Conservation (phyloP, 2,888 invertebrate species). For the Alloscopus bannaensis region DNA sequence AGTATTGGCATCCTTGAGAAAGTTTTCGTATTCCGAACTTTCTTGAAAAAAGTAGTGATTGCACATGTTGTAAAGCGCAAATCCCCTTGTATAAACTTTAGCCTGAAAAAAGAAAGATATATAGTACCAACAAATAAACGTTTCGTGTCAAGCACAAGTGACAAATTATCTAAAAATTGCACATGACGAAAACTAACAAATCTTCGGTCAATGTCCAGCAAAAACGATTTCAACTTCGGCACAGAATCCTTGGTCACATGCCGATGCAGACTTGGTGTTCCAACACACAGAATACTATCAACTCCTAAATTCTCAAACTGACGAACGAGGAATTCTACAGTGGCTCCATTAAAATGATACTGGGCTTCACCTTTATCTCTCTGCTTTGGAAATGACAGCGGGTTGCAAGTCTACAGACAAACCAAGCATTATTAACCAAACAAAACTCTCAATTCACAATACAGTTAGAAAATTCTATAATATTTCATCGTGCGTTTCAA, state of each 20-base stretch:
- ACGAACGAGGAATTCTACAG: slow-evolving; percentile 36
- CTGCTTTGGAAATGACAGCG: slow-evolving; percentile 38
- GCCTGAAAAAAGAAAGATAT: too few relatives aligned
- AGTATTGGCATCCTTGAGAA: slow-evolving; percentile 22
- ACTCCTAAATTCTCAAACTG: slow-evolving; percentile 34
- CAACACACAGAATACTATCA: slow-evolving; percentile 53
- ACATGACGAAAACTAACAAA: slow-evolving; percentile 53
- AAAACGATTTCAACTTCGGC: slow-evolving; percentile 38
- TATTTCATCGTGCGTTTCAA: too few relatives aligned
- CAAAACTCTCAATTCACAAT: neutral
- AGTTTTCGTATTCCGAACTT: slow-evolving; percentile 9
- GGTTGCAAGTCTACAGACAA: slow-evolving; percentile 4
- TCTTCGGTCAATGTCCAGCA: slow-evolving; percentile 56
- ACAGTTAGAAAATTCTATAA: neutral
- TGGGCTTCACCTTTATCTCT: slow-evolving; percentile 57
- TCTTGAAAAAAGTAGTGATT: slow-evolving; percentile 59
- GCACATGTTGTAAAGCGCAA: slow-evolving; percentile 55
- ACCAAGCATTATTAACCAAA: neutral
- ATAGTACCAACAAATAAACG: neutral
- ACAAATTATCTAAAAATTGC: neutral
- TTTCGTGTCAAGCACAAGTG: neutral
- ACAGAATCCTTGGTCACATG: neutral
- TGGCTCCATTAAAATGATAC: slow-evolving; percentile 53
- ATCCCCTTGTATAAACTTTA: slow-evolving; percentile 16
- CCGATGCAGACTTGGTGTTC: slow-evolving; percentile 59